phyloP scores from a whole-genome alignment of 92 coral and sea anemone species.

The Scolanthus callimorphus region DNA sequence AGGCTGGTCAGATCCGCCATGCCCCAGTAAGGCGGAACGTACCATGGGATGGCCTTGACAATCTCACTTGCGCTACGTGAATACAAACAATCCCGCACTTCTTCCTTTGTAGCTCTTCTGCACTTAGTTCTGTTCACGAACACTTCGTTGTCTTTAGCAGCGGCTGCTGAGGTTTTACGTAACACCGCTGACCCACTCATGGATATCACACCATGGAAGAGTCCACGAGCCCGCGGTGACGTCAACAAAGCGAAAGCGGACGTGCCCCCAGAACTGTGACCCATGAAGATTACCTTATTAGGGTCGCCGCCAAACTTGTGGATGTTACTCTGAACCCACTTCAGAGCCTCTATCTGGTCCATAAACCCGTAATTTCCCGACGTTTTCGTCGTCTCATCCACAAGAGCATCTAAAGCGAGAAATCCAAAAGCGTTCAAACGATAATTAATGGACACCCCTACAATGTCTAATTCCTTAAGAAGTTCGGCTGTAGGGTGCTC shows the following conservation, averaged over 20 bases:
- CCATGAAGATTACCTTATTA: slow-evolving; percentile 50
- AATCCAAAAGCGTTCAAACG: too few species aligned
- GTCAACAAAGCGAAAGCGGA: slow-evolving; percentile 59
- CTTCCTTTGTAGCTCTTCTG: slow-evolving; percentile 12
- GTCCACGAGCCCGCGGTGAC: slow-evolving; percentile 52
- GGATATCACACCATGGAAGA: slow-evolving; percentile 57
- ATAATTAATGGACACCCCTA: too few species aligned
- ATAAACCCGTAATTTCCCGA: slow-evolving; percentile 81
- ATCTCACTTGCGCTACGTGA: slow-evolving; percentile 22
- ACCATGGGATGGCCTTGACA: slow-evolving; percentile 60
- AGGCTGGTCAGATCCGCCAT: slow-evolving; percentile 35
- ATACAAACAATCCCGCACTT: slow-evolving; percentile 32
- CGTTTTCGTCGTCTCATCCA: slow-evolving; percentile 17
- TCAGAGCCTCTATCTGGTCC: slow-evolving; percentile 69
- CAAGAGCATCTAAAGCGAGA: too few species aligned
- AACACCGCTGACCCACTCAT: slow-evolving; percentile 56
- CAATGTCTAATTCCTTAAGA: too few species aligned
- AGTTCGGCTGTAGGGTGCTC: too few species aligned
- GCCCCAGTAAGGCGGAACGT: slow-evolving; percentile 50
- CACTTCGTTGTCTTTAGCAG: slow-evolving; percentile 50
- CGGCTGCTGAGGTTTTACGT: slow-evolving; percentile 45
- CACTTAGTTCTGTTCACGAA: slow-evolving; percentile 47
- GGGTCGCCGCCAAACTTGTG: slow-evolving; percentile 72
- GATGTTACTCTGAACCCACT: slow-evolving; percentile 53
- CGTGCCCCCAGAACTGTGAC: slow-evolving; percentile 80